Evolutionary conservation across 2,797 vertebrate genomes (phyloP), one percentile per base, ranked within the genome.

Genomic region (Borostomias antarcticus): DNA sequence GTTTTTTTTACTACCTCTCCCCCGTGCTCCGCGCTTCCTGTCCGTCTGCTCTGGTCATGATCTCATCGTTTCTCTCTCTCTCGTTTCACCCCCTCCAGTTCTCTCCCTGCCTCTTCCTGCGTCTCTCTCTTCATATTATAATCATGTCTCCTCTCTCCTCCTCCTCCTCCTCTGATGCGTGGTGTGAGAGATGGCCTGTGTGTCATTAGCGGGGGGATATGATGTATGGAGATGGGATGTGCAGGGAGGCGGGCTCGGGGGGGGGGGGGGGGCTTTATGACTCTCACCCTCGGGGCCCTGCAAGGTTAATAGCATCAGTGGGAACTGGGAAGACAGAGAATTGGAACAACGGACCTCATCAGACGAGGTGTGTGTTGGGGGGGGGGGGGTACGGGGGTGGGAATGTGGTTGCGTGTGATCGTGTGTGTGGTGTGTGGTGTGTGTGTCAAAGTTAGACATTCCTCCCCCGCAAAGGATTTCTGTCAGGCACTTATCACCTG

Each of bases 251-350:
- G 68, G 37, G 32, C 56, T 59, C 66, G 54, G n/a, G 62, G 68
- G 72, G 67, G 62, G 53, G 51, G 69, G 80, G 70, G 15, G 45
- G 82, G 80, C 82, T 79, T 86, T 74, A 63, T 77, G 84, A 82
- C 69, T 59, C 62, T 66, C 69, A 43, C 78, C 82, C 84, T 79
- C 73, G 75, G 79, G 87, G 51, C 61, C 85, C 72, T 73, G 78
- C 87, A 89, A 90, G 88, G 88, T 90, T 91, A 92, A 92, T 90
- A 82, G 85, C 84, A 81, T 89, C 81, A 69, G 82, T 81, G 85
- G 84, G 83, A 87, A 69, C 81, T 81, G 85, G 84, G 83, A 87
- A 85, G 86, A 78, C 66, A 67, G 81, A 66, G 74, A 72, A 81
- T 82, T 79, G 81, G 82, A 87, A 80, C 75, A 73, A 85, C 79